Evolutionary conservation across 1,140 invertebrate genomes (phyloP).

Genomic region (Drosophila bocqueti): DNA sequence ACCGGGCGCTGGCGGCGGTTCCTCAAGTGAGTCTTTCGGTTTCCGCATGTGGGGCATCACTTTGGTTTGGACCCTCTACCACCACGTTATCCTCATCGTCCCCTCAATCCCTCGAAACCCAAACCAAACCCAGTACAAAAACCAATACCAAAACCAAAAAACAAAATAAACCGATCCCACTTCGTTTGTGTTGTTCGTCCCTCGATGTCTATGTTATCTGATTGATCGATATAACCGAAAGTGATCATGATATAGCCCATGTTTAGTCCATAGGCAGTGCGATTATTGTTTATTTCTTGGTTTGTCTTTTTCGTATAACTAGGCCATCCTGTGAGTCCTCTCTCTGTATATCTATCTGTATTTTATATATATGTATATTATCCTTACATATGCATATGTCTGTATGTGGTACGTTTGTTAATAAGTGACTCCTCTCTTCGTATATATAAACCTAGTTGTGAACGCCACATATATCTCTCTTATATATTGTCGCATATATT

Average conservation of each 20-base stretch:
- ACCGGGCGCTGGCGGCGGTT: slow-evolving; percentile 87
- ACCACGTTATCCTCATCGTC: slow-evolving; percentile 19
- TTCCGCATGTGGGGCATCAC: slow-evolving; percentile 46
- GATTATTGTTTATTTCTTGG: slow-evolving; percentile 42
- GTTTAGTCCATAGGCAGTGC: slow-evolving; percentile 38
- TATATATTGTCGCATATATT: slow-evolving; percentile 32
- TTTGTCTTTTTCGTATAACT: slow-evolving; percentile 41
- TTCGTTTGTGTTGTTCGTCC: slow-evolving; percentile 50
- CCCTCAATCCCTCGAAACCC: background rate
- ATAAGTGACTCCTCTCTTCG: slow-evolving; percentile 48
- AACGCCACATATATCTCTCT: slow-evolving; percentile 31
- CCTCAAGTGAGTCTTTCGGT: slow-evolving; percentile 84
- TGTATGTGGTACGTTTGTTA: slow-evolving; percentile 64
- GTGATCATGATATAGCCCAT: slow-evolving; percentile 41
- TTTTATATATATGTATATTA: slow-evolving; percentile 54
- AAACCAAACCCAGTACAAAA: slow-evolving; percentile 1
- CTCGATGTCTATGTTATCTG: slow-evolving; percentile 53
- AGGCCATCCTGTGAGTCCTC: slow-evolving; percentile 52
- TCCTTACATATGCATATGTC: slow-evolving; percentile 53
- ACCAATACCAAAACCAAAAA: slow-evolving; percentile 8
- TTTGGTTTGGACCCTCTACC: slow-evolving; percentile 8
- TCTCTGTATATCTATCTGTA: slow-evolving; percentile 53
- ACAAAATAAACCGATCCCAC: slow-evolving; percentile 19
- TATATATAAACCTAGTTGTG: slow-evolving; percentile 30
- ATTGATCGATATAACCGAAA: slow-evolving; percentile 52